phyloP scores from a whole-genome alignment of 2,113 vertebrate genomes.

The Crotalus tigris region DNA sequence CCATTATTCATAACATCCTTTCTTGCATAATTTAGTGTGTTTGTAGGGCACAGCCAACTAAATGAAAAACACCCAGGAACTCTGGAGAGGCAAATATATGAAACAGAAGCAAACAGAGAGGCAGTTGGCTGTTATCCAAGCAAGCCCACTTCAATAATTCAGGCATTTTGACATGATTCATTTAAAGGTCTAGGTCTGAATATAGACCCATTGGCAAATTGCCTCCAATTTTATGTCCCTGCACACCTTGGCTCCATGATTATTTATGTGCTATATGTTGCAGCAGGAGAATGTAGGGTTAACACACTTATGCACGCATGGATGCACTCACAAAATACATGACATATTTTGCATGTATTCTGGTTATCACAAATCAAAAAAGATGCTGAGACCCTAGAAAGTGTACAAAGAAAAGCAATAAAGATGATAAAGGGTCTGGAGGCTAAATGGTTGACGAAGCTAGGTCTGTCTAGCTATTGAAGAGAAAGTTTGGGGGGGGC shows the following conservation, averaged over 20 bases:
- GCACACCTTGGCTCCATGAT: not conserved
- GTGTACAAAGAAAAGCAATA: not conserved
- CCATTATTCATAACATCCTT: not conserved
- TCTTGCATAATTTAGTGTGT: not conserved
- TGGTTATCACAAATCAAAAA: not conserved
- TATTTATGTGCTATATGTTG: not conserved
- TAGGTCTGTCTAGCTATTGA: not conserved
- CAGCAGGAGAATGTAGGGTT: not conserved
- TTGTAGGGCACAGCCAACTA: not conserved
- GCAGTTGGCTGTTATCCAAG: not conserved
- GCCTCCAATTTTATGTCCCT: not conserved
- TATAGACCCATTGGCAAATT: not conserved
- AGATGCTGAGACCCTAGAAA: not conserved
- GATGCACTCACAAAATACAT: not conserved
- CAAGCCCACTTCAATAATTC: not conserved
- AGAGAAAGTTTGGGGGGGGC: not conserved
- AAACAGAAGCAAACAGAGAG: not conserved
- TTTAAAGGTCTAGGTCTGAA: not conserved
- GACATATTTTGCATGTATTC: not conserved
- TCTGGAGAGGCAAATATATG: not conserved
- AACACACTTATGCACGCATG: not conserved
- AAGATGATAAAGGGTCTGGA: not conserved
- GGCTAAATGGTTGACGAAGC: not conserved
- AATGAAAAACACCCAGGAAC: not conserved
- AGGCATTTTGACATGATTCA: not conserved